These are phyloP conservation scores for Macrobrachium nipponense DNA, from an alignment of 1,140 invertebrate species.

Conservation along the genomic window DNA sequence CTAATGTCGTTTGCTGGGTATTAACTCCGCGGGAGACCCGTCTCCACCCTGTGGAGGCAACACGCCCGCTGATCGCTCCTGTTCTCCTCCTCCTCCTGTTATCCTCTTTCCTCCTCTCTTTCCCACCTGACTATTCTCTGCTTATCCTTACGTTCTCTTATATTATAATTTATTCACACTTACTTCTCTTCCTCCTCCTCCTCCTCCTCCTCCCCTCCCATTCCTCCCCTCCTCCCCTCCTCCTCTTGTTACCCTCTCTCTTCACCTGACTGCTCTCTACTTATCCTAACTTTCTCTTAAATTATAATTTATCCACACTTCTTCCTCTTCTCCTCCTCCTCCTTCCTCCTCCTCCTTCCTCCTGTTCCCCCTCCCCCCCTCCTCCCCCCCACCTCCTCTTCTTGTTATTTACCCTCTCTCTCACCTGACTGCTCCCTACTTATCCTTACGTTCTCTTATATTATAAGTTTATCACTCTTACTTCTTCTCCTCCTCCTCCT, in stretches of 20 bases:
- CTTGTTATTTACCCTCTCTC: neutral
- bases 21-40: conserved; percentile 38
- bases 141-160: neutral
- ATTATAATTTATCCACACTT: no score
- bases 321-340: no score
- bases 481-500: no score
- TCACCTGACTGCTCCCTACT: neutral
- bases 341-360: no score
- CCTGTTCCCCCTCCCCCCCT: no score
- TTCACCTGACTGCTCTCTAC: neutral
- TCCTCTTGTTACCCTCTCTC: no score
- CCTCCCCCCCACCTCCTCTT: no score
- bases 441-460: neutral
- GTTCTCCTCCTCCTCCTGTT: neutral
- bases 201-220: no score
- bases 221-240: no score
- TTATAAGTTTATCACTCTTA: no score
- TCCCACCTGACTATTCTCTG: neutral
- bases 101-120: neutral
- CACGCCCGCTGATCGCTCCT: neutral
- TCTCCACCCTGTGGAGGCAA: conserved; percentile 19
- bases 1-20: conserved; percentile 55
- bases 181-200: no score
- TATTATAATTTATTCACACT: no score
- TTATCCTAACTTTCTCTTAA: neutral